Evolutionary conservation across 2,888 invertebrate genomes (phyloP).

Genomic region (Silvanus unidentatus): DNA sequence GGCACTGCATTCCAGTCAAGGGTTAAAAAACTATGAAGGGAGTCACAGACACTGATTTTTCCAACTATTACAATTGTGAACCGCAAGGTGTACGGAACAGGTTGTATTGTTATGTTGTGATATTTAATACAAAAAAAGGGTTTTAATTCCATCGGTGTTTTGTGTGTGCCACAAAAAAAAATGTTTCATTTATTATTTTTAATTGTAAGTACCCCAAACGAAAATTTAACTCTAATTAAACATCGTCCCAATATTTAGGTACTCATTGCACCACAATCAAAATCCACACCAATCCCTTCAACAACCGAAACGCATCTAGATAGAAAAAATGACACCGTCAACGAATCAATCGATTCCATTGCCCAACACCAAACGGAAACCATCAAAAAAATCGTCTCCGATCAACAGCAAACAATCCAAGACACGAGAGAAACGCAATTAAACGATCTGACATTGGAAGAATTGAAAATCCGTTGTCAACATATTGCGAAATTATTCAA

Average conservation of each 20-base stretch:
- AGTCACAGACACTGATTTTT: slow-evolving; percentile 45
- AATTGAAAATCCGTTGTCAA: slow-evolving; percentile 35
- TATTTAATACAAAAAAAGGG: neutral
- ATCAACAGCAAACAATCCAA: slow-evolving; percentile 20
- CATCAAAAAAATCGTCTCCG: slow-evolving; percentile 37
- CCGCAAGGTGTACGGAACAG: slow-evolving; percentile 31
- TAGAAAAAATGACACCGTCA: no score
- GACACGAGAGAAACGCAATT: slow-evolving; percentile 22
- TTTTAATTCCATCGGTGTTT: no score
- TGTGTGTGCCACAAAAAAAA: slow-evolving; percentile 7
- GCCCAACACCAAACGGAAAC: slow-evolving; percentile 38
- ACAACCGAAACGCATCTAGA: neutral
- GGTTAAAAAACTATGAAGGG: slow-evolving; percentile 46
- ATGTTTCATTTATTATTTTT: neutral
- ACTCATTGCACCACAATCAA: neutral
- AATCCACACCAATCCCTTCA: neutral
- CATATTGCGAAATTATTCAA: slow-evolving; percentile 28
- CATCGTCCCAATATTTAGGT: no score
- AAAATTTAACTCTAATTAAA: no score
- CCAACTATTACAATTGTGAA: slow-evolving; percentile 28
- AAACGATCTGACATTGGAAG: slow-evolving; percentile 27
- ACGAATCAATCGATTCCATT: slow-evolving; percentile 11
- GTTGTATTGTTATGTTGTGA: slow-evolving; percentile 20
- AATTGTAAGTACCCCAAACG: neutral
- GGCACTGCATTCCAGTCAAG: slow-evolving; percentile 38